Percentiles rank a stretch among this genome's conserved stretches.
Conservation (phyloP, 2,888 invertebrate genomes). For the Sicus ferrugineus region DNA sequence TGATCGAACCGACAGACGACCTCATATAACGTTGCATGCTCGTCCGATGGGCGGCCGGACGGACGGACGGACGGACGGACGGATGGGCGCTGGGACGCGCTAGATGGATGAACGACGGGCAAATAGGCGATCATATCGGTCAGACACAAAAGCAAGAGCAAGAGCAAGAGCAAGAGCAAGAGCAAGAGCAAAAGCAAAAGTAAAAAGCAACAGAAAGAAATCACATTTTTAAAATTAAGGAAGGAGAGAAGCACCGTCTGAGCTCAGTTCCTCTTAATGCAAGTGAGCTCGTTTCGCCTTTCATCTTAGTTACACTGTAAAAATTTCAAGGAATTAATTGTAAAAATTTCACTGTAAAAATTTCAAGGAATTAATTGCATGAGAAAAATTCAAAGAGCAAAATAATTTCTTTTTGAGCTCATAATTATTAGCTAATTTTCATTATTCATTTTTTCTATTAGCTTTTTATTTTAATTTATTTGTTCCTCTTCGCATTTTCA, state of each 20-base stretch:
- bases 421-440: too few species aligned
- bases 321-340: too few species aligned
- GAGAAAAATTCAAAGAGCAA: too few species aligned
- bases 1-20: constrained; percentile 55
- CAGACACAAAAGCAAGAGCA: constrained; percentile 22
- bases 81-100: constrained; percentile 27
- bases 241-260: constrained; percentile 3
- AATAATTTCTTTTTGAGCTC: too few species aligned
- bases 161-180: constrained; percentile 2
- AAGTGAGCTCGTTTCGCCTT: constrained; percentile 27
- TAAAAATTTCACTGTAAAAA: constrained; percentile 22
- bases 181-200: too few species aligned
- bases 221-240: constrained; percentile 15
- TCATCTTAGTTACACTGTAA: constrained; percentile 19
- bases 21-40: constrained; percentile 34
- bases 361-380: too few species aligned
- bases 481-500: not conserved
- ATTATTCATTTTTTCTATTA: too few species aligned
- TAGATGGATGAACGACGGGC: constrained; percentile 37
- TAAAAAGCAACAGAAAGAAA: constrained; percentile 2
- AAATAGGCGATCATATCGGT: constrained; percentile 20
- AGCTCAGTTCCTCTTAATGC: constrained; percentile 23
- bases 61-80: constrained; percentile 46
- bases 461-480: too few species aligned
- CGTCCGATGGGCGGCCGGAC: constrained; percentile 31